These are phyloP conservation scores for Ammodytes dubius DNA, from an alignment of 2,113 vertebrate genomes.

Conservation along the genomic window DNA sequence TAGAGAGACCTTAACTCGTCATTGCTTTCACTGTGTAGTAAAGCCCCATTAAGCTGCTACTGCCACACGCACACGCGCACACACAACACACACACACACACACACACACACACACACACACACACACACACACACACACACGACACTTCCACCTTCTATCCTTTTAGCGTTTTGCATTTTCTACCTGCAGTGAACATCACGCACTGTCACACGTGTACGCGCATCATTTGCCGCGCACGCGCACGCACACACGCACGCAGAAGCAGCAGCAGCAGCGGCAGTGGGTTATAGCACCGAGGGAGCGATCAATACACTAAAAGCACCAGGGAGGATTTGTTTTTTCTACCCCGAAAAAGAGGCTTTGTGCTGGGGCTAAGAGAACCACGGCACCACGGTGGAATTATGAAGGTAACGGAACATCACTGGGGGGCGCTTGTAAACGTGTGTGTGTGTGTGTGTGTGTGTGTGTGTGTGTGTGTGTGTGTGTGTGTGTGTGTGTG, in stretches of 20 bases:
- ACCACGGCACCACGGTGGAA: conserved; percentile 43
- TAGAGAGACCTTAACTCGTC: conserved; percentile 39
- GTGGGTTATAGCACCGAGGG: conserved; percentile 32
- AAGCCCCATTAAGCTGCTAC: conserved; percentile 57
- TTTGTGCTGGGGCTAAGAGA: conserved; percentile 2
- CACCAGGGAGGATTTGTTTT: conserved; percentile 54
- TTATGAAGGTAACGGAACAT: conserved; percentile 69
- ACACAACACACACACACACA: conserved; percentile 19
- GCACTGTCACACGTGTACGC: conserved; percentile 33
- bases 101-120: conserved; percentile 1
- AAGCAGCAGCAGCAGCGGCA: conserved; percentile 46
- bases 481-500: too few relatives aligned
- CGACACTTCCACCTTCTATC: not conserved
- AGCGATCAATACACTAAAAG: conserved; percentile 52
- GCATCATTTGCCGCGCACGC: not conserved
- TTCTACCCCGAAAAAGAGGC: conserved; percentile 9
- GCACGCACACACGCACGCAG: conserved; percentile 16
- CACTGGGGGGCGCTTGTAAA: not conserved
- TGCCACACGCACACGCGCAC: conserved; percentile 17
- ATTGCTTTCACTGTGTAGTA: conserved; percentile 51
- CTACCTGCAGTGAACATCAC: conserved; percentile 73
- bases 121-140: not conserved
- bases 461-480: too few relatives aligned
- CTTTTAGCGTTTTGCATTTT: conserved; percentile 57
- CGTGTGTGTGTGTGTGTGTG: too few relatives aligned